These are phyloP conservation scores for Ochotona princeps DNA, from an alignment of 2,113 vertebrate genomes.

Conservation along the genomic window DNA sequence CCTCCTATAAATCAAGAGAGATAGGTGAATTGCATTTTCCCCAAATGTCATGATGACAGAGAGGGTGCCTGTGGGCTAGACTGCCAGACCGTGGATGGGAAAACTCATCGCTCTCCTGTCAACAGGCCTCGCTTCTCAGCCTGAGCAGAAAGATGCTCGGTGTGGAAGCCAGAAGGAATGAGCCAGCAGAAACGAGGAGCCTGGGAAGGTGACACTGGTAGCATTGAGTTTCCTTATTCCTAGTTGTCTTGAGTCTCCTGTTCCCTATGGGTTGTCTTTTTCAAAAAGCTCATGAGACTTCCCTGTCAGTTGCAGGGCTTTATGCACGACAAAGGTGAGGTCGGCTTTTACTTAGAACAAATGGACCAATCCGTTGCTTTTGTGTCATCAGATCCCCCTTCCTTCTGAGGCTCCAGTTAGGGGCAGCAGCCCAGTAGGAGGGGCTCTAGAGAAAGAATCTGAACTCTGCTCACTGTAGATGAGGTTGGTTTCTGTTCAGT, in stretches of 20 bases:
- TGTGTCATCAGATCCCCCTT: not conserved
- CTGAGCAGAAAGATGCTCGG: not conserved
- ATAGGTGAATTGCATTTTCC: not conserved
- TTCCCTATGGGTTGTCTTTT: slow-evolving; percentile 20
- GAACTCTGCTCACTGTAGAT: not conserved
- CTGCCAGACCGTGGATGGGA: not conserved
- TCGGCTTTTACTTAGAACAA: not conserved
- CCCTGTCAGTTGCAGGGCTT: not conserved
- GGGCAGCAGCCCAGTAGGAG: not conserved
- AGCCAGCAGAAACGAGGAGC: not conserved
- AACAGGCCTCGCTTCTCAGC: not conserved
- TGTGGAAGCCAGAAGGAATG: not conserved
- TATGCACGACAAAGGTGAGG: not conserved
- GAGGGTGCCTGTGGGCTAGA: not conserved
- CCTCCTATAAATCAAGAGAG: not conserved
- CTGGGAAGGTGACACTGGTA: not conserved
- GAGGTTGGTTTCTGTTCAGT: not conserved
- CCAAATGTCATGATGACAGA: not conserved
- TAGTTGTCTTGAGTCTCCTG: not conserved
- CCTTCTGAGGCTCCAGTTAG: not conserved
- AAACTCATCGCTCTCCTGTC: not conserved
- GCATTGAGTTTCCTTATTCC: not conserved
- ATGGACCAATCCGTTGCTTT: not conserved
- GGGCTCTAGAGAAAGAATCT: not conserved
- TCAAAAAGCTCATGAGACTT: not conserved